Conservation (phyloP, 64 coral and sea anemone genomes). For the Stichodactyla helianthus region DNA sequence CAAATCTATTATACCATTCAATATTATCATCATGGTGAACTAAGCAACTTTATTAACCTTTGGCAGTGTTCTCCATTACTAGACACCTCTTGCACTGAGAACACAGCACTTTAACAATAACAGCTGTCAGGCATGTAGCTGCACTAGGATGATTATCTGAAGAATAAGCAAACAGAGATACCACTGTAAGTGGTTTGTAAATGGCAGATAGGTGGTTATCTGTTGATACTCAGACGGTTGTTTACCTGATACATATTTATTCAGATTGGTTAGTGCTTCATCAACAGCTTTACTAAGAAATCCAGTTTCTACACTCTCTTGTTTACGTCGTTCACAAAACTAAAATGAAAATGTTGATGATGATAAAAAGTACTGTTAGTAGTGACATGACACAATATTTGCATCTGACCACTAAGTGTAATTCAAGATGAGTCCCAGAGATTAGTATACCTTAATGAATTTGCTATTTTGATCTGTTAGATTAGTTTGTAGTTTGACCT, state of each 20-base stretch:
- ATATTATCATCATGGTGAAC: no score
- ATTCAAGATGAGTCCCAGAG: no score
- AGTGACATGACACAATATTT: no score
- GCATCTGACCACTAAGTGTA: no score
- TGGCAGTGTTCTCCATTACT: conserved; percentile 98
- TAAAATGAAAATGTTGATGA: conserved; percentile 17
- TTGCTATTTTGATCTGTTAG: conserved; percentile 94
- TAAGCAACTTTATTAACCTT: conserved; percentile 37
- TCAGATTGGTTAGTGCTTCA: conserved; percentile 68
- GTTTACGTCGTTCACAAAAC: conserved; percentile 94
- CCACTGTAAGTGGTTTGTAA: neutral
- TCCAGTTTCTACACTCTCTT: conserved; percentile 95
- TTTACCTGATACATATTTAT: conserved; percentile 80
- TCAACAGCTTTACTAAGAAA: conserved; percentile 82
- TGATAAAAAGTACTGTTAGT: neutral
- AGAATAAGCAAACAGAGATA: conserved; percentile 4
- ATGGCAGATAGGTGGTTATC: neutral
- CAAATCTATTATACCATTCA: no score
- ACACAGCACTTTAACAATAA: conserved; percentile 81
- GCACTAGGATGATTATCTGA: conserved; percentile 66
- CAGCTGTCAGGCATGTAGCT: conserved; percentile 46
- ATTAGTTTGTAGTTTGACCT: conserved; percentile 89
- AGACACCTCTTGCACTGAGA: conserved; percentile 87
- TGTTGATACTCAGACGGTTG: neutral
- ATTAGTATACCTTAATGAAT: conserved; percentile 74